These are phyloP conservation scores for Microcebus tavaratra DNA, from an alignment of 2,113 vertebrate genomes.

Conservation along the genomic window DNA sequence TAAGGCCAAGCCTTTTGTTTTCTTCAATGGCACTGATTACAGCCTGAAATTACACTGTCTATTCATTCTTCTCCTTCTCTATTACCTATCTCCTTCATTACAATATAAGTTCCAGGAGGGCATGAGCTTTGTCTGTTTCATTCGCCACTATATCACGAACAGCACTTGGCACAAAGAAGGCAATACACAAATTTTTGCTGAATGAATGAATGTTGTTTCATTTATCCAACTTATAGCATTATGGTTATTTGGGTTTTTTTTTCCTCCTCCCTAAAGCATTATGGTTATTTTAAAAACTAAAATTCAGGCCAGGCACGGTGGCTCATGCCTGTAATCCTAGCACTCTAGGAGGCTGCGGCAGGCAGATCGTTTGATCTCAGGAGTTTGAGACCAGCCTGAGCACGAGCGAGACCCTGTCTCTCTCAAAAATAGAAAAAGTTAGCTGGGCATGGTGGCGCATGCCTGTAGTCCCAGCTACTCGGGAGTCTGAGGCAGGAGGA, in stretches of 20 bases:
- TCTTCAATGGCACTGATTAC: background rate
- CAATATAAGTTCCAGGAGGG: background rate
- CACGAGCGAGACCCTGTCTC: no score
- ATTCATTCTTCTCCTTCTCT: background rate
- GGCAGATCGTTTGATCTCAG: no score
- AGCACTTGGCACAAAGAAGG: background rate
- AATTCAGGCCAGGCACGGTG: background rate
- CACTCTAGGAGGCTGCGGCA: no score
- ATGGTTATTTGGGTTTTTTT: background rate
- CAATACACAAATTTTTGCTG: background rate
- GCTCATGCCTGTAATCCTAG: no score
- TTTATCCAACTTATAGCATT: background rate
- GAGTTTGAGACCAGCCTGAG: no score
- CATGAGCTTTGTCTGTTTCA: background rate
- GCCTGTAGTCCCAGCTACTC: no score
- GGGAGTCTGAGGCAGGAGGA: no score
- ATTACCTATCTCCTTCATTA: background rate
- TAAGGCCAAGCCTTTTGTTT: background rate
- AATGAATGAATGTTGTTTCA: background rate
- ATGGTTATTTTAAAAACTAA: slow-evolving; percentile 10
- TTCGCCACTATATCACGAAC: background rate
- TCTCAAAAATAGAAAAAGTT: no score
- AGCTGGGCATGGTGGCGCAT: no score
- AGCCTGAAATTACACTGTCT: background rate
- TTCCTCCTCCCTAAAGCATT: background rate